Conservation (phyloP, 2,888 invertebrate species). For the Troides helena region DNA sequence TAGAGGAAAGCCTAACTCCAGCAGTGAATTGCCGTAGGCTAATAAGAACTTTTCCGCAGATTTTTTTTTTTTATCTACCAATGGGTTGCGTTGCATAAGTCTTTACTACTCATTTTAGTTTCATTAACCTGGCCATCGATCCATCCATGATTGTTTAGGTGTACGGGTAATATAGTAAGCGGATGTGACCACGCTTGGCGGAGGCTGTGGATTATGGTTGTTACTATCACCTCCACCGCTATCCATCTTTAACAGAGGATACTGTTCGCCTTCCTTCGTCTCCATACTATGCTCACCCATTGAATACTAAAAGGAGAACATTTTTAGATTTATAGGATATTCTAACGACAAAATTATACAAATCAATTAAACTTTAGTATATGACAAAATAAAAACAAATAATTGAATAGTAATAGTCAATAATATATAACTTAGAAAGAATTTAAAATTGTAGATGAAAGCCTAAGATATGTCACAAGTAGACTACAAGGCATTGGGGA, state of each 20-base stretch:
- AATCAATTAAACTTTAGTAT: no score
- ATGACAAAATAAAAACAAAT: no score
- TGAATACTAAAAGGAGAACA: conserved; percentile 1
- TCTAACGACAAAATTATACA: not conserved
- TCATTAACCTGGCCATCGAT: conserved; percentile 63
- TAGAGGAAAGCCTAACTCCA: no score
- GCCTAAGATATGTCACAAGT: no score
- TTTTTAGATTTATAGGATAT: not conserved
- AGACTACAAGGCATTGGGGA: no score
- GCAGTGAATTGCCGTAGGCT: no score
- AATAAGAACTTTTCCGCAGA: not conserved
- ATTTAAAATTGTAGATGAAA: no score
- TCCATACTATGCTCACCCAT: conserved; percentile 24
- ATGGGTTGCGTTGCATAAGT: not conserved
- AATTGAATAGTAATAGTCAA: no score
- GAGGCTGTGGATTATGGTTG: conserved; percentile 32
- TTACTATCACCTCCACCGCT: conserved; percentile 51
- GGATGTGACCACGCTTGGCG: conserved; percentile 38
- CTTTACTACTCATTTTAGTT: not conserved
- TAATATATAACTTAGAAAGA: no score
- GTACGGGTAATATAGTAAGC: conserved; percentile 53
- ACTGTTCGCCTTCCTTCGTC: conserved; percentile 55
- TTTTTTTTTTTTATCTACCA: not conserved
- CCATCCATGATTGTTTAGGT: conserved; percentile 50
- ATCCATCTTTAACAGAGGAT: conserved; percentile 62